A percentile compares a stretch with the other conserved stretches of the same genome.
Evolutionary conservation across 2,113 vertebrate species (phyloP).

Genomic region (Lucifuga dentata): DNA sequence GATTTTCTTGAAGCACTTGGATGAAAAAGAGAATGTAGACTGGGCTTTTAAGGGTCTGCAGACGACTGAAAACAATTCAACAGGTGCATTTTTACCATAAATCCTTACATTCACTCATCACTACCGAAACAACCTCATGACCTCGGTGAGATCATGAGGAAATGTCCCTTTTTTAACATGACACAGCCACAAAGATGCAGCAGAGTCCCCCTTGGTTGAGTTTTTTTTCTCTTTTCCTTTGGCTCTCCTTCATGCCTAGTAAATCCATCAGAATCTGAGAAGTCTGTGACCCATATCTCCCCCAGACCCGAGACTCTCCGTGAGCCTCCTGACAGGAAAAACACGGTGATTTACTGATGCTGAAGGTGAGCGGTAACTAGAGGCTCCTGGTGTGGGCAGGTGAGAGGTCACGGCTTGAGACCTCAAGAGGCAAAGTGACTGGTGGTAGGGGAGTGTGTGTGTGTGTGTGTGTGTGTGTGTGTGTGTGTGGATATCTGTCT

Average conservation of each 20-base stretch:
- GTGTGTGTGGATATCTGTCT: not conserved
- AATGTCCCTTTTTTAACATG: constrained; percentile 6
- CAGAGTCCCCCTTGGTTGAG: constrained; percentile 32
- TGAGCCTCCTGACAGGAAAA: constrained; percentile 52
- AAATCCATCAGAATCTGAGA: constrained; percentile 47
- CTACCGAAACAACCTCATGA: constrained; percentile 7
- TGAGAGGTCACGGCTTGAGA: constrained; percentile 61
- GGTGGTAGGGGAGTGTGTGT: constrained; percentile 7
- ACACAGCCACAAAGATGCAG: constrained; percentile 1
- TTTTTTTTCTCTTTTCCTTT: constrained; percentile 28
- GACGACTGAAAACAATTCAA: not conserved
- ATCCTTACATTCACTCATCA: constrained; percentile 11
- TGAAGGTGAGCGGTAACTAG: constrained; percentile 36
- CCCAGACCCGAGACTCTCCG: constrained; percentile 18
- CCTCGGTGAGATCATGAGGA: constrained; percentile 12
- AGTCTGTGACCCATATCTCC: constrained; percentile 49
- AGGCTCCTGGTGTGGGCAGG: constrained; percentile 49
- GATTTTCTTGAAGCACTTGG: not conserved
- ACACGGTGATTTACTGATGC: constrained; percentile 56
- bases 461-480: constrained; percentile 7
- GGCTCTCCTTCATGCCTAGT: constrained; percentile 35
- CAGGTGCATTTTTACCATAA: constrained; percentile 17
- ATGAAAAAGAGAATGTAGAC: not conserved
- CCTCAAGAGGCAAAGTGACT: constrained; percentile 1
- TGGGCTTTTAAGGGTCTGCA: not conserved